Evolutionary conservation across 1,140 invertebrate species (phyloP).

Genomic region (Ganaspis sp.): DNA sequence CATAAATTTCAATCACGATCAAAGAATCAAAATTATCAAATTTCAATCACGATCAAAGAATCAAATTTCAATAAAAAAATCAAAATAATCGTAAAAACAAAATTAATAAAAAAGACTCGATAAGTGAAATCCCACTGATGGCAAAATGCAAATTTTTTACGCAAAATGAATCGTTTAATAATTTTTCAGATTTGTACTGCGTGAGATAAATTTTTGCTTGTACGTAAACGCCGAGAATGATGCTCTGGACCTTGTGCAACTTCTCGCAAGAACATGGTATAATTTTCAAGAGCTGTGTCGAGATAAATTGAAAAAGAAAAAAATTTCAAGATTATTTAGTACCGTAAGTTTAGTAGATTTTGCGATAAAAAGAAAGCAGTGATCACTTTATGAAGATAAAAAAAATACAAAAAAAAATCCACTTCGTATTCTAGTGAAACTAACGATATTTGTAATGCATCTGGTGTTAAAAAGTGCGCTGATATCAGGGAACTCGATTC

Average conservation of each 20-base stretch:
- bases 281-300: conserved; percentile 44
- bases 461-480: conserved; percentile 65
- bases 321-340: conserved; percentile 59
- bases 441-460: conserved; percentile 71
- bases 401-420: conserved; percentile 53
- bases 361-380: conserved; percentile 58
- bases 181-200: conserved; percentile 62
- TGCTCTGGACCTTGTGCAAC: conserved; percentile 38
- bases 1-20: not conserved
- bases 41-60: too few relatives aligned
- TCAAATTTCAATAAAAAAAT: too few relatives aligned
- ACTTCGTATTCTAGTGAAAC: conserved; percentile 69
- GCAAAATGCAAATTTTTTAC: conserved; percentile 17
- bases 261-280: conserved; percentile 29
- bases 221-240: conserved; percentile 48
- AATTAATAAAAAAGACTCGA: conserved; percentile 14
- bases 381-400: conserved; percentile 51
- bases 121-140: too few relatives aligned
- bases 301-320: conserved; percentile 40
- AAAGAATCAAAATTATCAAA: too few relatives aligned
- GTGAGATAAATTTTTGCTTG: conserved; percentile 57
- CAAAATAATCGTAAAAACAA: not conserved
- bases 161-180: not conserved
- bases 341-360: conserved; percentile 69
- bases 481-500: conserved; percentile 70